Evolutionary conservation across 1,140 invertebrate genomes (phyloP).

Genomic region (Papilio machaon): DNA sequence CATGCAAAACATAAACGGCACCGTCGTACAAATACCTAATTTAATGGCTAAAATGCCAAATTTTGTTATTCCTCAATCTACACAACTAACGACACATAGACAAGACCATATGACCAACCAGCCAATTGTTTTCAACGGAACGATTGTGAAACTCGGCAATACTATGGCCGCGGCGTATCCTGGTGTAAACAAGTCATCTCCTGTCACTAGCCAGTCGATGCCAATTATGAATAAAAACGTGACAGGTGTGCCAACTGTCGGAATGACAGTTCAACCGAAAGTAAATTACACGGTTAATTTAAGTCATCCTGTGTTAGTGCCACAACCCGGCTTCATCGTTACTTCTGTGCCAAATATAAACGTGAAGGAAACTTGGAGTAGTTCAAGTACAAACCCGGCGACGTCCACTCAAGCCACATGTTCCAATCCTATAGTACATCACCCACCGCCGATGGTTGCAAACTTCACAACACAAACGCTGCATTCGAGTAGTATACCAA

Average conservation of each 20-base stretch:
- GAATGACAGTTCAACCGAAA: constrained; percentile 74
- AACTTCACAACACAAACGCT: constrained; percentile 66
- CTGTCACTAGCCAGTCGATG: constrained; percentile 68
- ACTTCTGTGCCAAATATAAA: constrained; percentile 81
- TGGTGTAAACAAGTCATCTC: constrained; percentile 64
- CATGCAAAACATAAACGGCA: constrained; percentile 79
- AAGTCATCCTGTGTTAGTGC: constrained; percentile 76
- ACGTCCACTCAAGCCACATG: constrained; percentile 67
- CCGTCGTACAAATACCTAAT: constrained; percentile 80
- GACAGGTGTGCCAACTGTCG: constrained; percentile 65
- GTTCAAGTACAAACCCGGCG: constrained; percentile 62
- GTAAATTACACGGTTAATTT: constrained; percentile 76
- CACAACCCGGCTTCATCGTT: constrained; percentile 78
- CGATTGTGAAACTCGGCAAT: constrained; percentile 76
- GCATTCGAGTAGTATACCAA: constrained; percentile 76
- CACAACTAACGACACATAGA: constrained; percentile 65
- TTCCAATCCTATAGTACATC: constrained; percentile 70
- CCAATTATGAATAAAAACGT: constrained; percentile 73
- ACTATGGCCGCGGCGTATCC: constrained; percentile 65
- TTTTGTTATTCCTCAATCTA: constrained; percentile 73
- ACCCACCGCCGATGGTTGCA: constrained; percentile 61
- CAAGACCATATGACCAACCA: constrained; percentile 75
- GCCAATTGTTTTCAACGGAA: constrained; percentile 79
- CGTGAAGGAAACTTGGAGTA: constrained; percentile 80
- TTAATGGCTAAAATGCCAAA: constrained; percentile 79